phyloP scores from a whole-genome alignment of 2,888 invertebrate species.

The Habroteleia sp. region DNA sequence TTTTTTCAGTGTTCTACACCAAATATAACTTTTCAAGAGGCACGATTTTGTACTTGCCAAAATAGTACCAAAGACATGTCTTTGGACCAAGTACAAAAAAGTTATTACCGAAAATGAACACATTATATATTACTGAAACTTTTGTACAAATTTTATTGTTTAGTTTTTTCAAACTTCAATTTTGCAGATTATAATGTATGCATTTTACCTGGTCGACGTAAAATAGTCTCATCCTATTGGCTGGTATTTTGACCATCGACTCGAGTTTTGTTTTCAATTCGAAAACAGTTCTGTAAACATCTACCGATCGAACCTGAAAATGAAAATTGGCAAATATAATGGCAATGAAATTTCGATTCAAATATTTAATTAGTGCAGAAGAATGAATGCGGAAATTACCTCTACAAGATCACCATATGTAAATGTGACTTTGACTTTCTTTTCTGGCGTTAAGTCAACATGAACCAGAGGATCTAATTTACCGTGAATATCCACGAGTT shows the following conservation, averaged over 20 bases:
- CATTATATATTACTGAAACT: too few relatives aligned
- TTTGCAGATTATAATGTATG: too few relatives aligned
- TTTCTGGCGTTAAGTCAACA: conserved; percentile 92
- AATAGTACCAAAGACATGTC: too few relatives aligned
- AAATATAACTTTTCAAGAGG: too few relatives aligned
- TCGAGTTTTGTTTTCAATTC: conserved; percentile 92
- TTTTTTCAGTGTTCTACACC: too few relatives aligned
- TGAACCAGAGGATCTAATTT: conserved; percentile 94
- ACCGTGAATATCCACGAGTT: conserved; percentile 92
- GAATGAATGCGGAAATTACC: conserved; percentile 76
- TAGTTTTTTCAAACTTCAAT: too few relatives aligned
- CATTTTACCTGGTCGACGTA: conserved; percentile 91
- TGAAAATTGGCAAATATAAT: not conserved
- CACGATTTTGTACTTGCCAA: too few relatives aligned
- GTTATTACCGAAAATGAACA: too few relatives aligned
- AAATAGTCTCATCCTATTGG: conserved; percentile 92
- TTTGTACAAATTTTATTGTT: too few relatives aligned
- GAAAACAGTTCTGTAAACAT: conserved; percentile 86
- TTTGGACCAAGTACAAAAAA: too few relatives aligned
- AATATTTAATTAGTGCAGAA: too few relatives aligned
- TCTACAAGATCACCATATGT: conserved; percentile 89
- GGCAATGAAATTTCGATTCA: too few relatives aligned
- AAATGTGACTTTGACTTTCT: conserved; percentile 92
- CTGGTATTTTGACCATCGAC: conserved; percentile 90
- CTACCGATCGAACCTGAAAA: conserved; percentile 77